Percentiles rank a stretch among this genome's conserved stretches.
Evolutionary conservation across 1,140 invertebrate genomes (phyloP).

Genomic region (Drosophila ogumai): DNA sequence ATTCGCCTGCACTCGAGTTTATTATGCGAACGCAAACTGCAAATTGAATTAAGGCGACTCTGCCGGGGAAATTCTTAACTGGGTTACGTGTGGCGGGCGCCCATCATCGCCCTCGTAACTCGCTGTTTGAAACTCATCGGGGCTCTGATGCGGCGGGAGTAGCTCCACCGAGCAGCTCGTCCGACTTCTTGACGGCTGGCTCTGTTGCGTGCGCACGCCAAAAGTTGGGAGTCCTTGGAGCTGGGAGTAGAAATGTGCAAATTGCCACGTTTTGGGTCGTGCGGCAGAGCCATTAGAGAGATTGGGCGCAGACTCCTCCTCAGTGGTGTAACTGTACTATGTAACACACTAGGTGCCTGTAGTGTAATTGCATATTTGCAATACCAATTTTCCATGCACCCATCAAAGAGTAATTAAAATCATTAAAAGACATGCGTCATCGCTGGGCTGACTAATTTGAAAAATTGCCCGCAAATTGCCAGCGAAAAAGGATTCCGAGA

Average conservation of each 20-base stretch:
- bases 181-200: constrained; percentile 17
- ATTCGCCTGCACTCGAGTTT: constrained; percentile 61
- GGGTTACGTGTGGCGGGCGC: constrained; percentile 38
- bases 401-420: constrained; percentile 43
- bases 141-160: constrained; percentile 38
- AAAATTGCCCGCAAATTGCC: constrained; percentile 56
- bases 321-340: constrained; percentile 9
- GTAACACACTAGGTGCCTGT: not conserved
- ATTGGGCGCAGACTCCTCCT: constrained; percentile 26
- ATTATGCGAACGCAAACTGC: constrained; percentile 67
- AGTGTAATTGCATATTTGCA: constrained; percentile 49
- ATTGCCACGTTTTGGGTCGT: constrained; percentile 37
- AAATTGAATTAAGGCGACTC: constrained; percentile 77
- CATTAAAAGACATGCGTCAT: constrained; percentile 57
- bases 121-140: constrained; percentile 67
- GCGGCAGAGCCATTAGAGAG: constrained; percentile 25
- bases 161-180: constrained; percentile 8
- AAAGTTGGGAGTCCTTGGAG: constrained; percentile 25
- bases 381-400: constrained; percentile 38
- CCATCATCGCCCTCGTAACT: constrained; percentile 46
- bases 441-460: constrained; percentile 39
- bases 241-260: constrained; percentile 33
- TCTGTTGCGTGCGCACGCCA: constrained; percentile 44
- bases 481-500: constrained; percentile 30
- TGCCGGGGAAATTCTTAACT: constrained; percentile 41